Base-by-base conservation (phyloP, 2,888 invertebrate species). In the Ennomos erosarius region DNA sequence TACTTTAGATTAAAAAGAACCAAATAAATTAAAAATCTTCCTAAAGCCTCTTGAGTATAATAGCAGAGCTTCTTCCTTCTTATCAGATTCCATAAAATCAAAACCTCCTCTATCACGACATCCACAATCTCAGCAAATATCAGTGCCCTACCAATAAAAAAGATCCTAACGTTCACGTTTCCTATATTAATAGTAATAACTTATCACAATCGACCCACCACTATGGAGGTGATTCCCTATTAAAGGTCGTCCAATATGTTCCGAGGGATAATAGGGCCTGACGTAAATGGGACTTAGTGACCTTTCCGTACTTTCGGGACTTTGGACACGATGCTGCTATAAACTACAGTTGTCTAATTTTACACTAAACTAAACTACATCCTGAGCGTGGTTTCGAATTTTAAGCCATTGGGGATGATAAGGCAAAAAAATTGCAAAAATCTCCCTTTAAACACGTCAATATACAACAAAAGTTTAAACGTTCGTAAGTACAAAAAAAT, bases 181-280 rank as follows among this genome's bases (percentile, higher is more conserved):
- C 59, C 58, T 67, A 81, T 85, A 87, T 87, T 85, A 86, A 83
- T 81, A 82, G 79, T 77, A 79, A 87, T 88, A 88, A 87, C 70
- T 87, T 87, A 85, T 79, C 68, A 70, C 75, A 74, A 70, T 74
- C 74, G 72, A 72, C 75, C 65, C 51, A 60, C 59, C 74, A 74
- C 74, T 74, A 69, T 61, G 69, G 69, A 78, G 81, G 80, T 80
- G 80, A 82, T 83, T 79, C 74, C 73, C 82, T 81, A 87, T 84
- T 88, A 86, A 80, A 86, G 84, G 84, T 83, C 84, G 60, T 77
- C 76, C 85, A 82, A 84, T 88, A 88, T 82, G 87, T 86, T 88
- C 80, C 67, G 69, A 76, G 78, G 87, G 86, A 88, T 88, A 87
- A 87, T 87, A 81, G 85, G 84, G 80, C 67, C 74, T 69, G 84